Conservation (phyloP, 1,140 invertebrate species). For the Drosophila subobscura region DNA sequence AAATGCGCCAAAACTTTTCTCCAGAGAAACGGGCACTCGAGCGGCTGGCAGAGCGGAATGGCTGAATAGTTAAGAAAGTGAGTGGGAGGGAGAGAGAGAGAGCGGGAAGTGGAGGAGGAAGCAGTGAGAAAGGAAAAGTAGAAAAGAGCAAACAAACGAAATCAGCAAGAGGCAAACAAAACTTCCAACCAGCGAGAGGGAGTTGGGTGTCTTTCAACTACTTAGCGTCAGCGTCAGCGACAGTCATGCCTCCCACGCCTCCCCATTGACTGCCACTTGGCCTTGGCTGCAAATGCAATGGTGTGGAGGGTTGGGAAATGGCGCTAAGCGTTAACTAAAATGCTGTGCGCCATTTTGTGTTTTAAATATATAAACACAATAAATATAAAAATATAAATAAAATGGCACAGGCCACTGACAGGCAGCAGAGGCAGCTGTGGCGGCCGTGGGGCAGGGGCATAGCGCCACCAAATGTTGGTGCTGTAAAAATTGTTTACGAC, state of each 20-base stretch:
- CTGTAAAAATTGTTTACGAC: constrained; percentile 79
- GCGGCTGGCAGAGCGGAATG: too few relatives aligned
- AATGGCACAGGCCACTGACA: constrained; percentile 4
- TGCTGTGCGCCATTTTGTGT: constrained; percentile 52
- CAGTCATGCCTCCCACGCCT: neutral
- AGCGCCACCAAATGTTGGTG: constrained; percentile 68
- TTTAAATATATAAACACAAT: constrained; percentile 71
- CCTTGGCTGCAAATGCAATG: constrained; percentile 19
- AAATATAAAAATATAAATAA: constrained; percentile 66
- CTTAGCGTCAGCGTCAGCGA: constrained; percentile 71
- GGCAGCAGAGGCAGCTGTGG: neutral
- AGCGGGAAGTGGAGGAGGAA: neutral
- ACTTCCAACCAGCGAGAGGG: constrained; percentile 6
- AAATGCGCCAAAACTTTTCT: constrained; percentile 45
- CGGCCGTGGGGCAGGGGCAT: too few relatives aligned
- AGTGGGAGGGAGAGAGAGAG: neutral
- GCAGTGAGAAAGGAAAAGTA: constrained; percentile 3
- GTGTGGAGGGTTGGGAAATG: constrained; percentile 22
- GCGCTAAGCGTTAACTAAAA: constrained; percentile 60
- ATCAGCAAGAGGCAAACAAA: constrained; percentile 49
- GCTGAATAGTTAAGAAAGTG: too few relatives aligned
- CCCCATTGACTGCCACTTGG: constrained; percentile 17
- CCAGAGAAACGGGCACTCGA: neutral
- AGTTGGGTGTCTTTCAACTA: constrained; percentile 51
- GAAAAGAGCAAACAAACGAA: constrained; percentile 33